Percentiles rank a stretch among this genome's conserved stretches.
These are phyloP conservation scores for Xylocopa sonorina DNA, from an alignment of 1,140 invertebrate genomes.

Conservation along the genomic window DNA sequence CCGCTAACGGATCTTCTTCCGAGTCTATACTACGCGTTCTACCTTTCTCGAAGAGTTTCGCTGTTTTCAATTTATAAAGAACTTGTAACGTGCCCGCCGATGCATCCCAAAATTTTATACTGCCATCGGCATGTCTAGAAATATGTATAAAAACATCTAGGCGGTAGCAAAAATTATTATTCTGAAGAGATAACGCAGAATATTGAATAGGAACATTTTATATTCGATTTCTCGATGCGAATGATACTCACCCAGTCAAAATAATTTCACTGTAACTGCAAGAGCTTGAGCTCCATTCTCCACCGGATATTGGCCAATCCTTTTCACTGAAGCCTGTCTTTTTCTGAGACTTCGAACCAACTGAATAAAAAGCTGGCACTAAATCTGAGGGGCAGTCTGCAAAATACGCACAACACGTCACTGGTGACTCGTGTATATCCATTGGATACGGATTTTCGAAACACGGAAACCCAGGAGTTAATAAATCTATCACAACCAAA, in stretches of 20 bases:
- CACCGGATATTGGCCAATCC: slow-evolving; percentile 97
- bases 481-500: slow-evolving; percentile 98
- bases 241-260: slow-evolving; percentile 90
- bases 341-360: slow-evolving; percentile 89
- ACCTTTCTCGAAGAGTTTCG: slow-evolving; percentile 94
- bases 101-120: slow-evolving; percentile 98
- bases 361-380: slow-evolving; percentile 96
- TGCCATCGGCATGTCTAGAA: slow-evolving; percentile 96
- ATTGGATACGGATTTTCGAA: slow-evolving; percentile 99
- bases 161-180: no score
- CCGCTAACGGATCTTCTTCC: slow-evolving; percentile 95
- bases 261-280: slow-evolving; percentile 98
- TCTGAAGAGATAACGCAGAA: no score
- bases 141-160: no score
- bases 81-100: slow-evolving; percentile 96
- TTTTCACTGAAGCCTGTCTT: slow-evolving; percentile 95
- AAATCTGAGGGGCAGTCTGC: slow-evolving; percentile 98
- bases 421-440: slow-evolving; percentile 98
- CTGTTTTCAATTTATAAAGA: slow-evolving; percentile 98
- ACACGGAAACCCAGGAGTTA: slow-evolving; percentile 97
- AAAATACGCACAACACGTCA: slow-evolving; percentile 97
- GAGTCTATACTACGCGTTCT: slow-evolving; percentile 83
- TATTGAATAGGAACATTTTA: no score
- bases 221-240: no score
- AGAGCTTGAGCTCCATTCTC: slow-evolving; percentile 96